Evolutionary conservation across 2,888 invertebrate species (phyloP).

Genomic region (Melanotus villosus): DNA sequence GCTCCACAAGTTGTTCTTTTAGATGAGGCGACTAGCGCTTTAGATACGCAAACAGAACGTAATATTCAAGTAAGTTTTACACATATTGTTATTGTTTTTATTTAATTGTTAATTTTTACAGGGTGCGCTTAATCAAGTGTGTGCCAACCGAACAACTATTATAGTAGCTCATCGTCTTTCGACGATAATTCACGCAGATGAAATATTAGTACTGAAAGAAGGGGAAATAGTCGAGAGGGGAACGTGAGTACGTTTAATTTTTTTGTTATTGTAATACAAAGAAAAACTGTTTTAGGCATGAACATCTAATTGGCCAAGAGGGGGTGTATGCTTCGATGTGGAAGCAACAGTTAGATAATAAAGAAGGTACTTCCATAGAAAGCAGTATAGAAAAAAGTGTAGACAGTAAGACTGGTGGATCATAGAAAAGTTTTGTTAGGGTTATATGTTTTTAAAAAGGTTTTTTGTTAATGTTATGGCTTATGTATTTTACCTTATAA

Average conservation of each 20-base stretch:
- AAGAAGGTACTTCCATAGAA: slow-evolving; percentile 56
- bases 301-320: slow-evolving; percentile 76
- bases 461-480: slow-evolving; percentile 9
- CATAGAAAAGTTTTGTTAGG: background rate
- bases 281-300: slow-evolving; percentile 74
- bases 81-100: background rate
- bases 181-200: slow-evolving; percentile 94
- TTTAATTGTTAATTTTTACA: slow-evolving; percentile 58
- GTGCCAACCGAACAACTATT: slow-evolving; percentile 90
- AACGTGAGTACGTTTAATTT: slow-evolving; percentile 56
- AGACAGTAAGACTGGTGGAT: slow-evolving; percentile 20
- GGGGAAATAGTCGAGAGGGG: slow-evolving; percentile 95
- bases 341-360: slow-evolving; percentile 85
- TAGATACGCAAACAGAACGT: slow-evolving; percentile 96
- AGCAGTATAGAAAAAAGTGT: slow-evolving; percentile 59
- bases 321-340: slow-evolving; percentile 94
- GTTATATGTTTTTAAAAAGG: slow-evolving; percentile 4
- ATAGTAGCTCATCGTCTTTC: slow-evolving; percentile 96
- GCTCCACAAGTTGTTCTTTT: slow-evolving; percentile 90
- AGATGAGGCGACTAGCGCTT: slow-evolving; percentile 96
- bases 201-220: slow-evolving; percentile 92
- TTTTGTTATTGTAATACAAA: background rate
- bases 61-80: slow-evolving; percentile 79
- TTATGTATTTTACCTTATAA: slow-evolving; percentile 13
- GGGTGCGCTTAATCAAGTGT: slow-evolving; percentile 83